Conservation (phyloP, 2,797 vertebrate genomes). For the Glossophaga mutica region DNA sequence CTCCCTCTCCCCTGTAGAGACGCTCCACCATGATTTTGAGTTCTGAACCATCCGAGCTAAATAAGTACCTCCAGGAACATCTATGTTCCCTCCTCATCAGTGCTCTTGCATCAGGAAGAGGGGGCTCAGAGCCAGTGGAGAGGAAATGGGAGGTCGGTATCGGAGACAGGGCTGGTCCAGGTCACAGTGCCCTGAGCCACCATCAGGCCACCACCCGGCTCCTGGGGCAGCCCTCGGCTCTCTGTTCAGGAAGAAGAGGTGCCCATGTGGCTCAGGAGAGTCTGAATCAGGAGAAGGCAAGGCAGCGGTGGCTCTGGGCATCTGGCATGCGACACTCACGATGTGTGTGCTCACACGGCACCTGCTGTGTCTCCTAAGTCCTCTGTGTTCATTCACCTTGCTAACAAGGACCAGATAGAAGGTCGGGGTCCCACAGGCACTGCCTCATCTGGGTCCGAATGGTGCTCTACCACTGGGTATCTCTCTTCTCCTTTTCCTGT, state of each 20-base stretch:
- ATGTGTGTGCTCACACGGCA: not conserved
- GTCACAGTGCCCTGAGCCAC: not conserved
- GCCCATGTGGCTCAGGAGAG: not conserved
- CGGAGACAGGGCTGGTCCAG: not conserved
- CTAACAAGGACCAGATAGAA: not conserved
- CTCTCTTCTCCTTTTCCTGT: not conserved
- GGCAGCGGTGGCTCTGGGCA: rapidly evolving
- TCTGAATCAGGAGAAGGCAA: not conserved
- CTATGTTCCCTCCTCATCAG: not conserved
- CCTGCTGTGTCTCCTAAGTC: not conserved
- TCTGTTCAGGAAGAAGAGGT: not conserved
- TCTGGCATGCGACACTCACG: not conserved
- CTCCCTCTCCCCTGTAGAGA: rapidly evolving
- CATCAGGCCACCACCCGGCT: no score
- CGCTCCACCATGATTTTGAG: not conserved
- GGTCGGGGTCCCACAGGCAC: not conserved
- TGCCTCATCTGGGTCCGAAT: not conserved
- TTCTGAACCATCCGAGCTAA: rapidly evolving
- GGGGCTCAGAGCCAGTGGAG: not conserved
- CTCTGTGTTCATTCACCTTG: not conserved
- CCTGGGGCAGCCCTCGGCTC: not conserved
- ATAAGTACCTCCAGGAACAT: not conserved
- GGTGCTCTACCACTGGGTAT: no score
- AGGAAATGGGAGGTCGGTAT: not conserved
- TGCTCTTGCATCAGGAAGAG: not conserved